Evolutionary conservation across 1,140 invertebrate species (phyloP).

Genomic region (Drosophila littoralis): DNA sequence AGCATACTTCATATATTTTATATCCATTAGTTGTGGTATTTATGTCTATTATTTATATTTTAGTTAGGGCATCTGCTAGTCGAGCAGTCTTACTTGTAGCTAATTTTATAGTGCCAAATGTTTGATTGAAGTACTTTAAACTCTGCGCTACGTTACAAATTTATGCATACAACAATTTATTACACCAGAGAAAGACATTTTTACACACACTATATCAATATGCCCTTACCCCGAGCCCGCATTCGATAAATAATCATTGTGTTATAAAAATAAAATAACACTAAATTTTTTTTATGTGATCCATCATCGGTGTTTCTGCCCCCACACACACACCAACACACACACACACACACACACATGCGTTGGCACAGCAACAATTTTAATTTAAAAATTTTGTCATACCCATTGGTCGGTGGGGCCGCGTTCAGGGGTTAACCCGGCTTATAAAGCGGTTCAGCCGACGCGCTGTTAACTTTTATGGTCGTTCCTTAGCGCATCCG

Average conservation of each 20-base stretch:
- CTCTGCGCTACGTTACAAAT: background rate
- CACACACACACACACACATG: constrained; percentile 6
- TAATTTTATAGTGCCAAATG: background rate
- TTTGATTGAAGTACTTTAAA: background rate
- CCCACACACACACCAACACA: constrained; percentile 5
- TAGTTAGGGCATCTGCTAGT: background rate
- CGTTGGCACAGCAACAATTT: constrained; percentile 46
- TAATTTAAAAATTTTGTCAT: constrained; percentile 79
- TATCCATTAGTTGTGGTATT: too few species aligned
- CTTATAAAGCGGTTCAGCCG: constrained; percentile 64
- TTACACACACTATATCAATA: constrained; percentile 3
- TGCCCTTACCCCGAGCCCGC: constrained; percentile 6
- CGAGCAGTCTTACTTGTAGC: background rate
- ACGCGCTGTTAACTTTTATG: constrained; percentile 78
- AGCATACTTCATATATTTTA: background rate
- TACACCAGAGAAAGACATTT: background rate
- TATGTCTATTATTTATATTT: too few species aligned
- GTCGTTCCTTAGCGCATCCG: constrained; percentile 33
- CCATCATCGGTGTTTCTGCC: constrained; percentile 71
- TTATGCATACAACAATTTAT: constrained; percentile 2
- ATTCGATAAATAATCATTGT: constrained; percentile 61
- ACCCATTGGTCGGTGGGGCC: constrained; percentile 54
- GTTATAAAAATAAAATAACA: constrained; percentile 68
- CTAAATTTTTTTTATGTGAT: constrained; percentile 80
- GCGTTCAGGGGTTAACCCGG: constrained; percentile 39